phyloP scores from a whole-genome alignment of 2,113 vertebrate genomes.

The Taxidea taxus region DNA sequence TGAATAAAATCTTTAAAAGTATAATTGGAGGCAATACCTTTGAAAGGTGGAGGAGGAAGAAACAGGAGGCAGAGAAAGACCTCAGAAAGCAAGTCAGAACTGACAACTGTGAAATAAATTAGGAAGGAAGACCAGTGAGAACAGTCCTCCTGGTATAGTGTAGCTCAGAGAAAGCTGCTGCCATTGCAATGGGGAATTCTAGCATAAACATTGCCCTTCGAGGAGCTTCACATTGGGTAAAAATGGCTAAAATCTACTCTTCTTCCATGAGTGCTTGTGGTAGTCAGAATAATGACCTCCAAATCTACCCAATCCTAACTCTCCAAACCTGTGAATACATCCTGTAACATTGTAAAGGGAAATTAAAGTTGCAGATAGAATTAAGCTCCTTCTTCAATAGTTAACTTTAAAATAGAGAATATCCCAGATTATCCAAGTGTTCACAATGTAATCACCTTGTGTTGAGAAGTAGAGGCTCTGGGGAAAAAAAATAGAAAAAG shows the following conservation, averaged over 20 bases:
- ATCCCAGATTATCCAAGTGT: not conserved
- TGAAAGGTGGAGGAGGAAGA: not conserved
- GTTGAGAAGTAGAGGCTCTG: not conserved
- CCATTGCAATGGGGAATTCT: accelerated
- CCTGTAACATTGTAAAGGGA: not conserved
- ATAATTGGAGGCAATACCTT: not conserved
- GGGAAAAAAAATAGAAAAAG: too few relatives aligned
- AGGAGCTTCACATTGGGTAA: not conserved
- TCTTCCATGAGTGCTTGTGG: not conserved
- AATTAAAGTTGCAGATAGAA: not conserved
- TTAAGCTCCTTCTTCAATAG: not conserved
- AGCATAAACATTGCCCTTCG: not conserved
- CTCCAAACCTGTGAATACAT: not conserved
- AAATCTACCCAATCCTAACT: not conserved
- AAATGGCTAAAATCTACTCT: not conserved
- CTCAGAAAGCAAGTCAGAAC: not conserved
- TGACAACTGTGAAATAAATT: not conserved
- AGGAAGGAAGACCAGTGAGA: not conserved
- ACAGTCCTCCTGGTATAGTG: not conserved
- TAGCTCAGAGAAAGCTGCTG: not conserved
- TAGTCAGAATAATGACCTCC: not conserved
- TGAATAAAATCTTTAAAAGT: too few relatives aligned
- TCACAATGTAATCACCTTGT: not conserved
- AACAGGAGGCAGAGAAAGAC: not conserved
- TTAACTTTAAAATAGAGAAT: not conserved